Evolutionary conservation across 2,888 invertebrate genomes (phyloP).

Genomic region (Serripes groenlandicus): DNA sequence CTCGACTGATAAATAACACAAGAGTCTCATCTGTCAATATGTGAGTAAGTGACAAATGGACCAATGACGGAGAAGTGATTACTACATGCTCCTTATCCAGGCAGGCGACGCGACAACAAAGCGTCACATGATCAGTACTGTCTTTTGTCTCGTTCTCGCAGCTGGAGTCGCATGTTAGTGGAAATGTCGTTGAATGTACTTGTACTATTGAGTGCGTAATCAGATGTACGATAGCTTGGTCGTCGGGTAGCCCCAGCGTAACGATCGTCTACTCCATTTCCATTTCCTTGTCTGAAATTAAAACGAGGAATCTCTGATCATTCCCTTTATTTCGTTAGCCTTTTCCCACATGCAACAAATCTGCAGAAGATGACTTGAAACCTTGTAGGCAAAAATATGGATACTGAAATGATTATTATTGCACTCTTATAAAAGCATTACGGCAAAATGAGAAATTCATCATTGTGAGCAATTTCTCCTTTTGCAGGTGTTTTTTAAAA

Average conservation of each 20-base stretch:
- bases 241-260: slow-evolving; percentile 42
- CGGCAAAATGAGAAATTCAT: too few species aligned
- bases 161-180: slow-evolving; percentile 72
- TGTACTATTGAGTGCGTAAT: slow-evolving; percentile 71
- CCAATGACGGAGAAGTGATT: too few species aligned
- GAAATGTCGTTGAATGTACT: slow-evolving; percentile 72
- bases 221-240: slow-evolving; percentile 55
- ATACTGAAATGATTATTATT: too few species aligned
- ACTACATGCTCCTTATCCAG: neutral
- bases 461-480: too few species aligned
- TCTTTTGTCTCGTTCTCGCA: slow-evolving; percentile 68
- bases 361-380: neutral
- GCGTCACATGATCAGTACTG: slow-evolving; percentile 51
- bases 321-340: too few species aligned
- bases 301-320: neutral
- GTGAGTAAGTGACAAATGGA: too few species aligned
- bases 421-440: too few species aligned
- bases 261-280: slow-evolving; percentile 43
- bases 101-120: neutral
- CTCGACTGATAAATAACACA: too few species aligned
- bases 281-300: slow-evolving; percentile 39
- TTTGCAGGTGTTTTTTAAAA: too few species aligned
- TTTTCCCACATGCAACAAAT: neutral
- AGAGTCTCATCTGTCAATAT: too few species aligned
- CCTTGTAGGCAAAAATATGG: too few species aligned